A percentile compares a stretch with the other conserved stretches of the same genome.
phyloP scores from a whole-genome alignment of 2,888 invertebrate genomes.

The Eristalis arbustorum region DNA sequence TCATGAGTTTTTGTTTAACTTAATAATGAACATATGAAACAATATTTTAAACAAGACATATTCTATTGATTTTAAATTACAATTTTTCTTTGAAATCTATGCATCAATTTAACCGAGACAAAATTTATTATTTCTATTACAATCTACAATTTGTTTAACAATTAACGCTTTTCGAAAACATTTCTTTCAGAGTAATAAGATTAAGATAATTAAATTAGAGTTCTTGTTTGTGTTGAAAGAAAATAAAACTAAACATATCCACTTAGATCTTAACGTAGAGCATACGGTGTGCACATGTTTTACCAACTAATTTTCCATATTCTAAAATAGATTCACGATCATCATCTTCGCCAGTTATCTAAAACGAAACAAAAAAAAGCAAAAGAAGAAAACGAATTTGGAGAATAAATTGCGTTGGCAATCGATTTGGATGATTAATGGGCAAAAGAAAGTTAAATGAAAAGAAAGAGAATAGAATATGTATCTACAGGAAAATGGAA shows the following conservation, averaged over 20 bases:
- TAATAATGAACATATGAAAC: conserved; percentile 46
- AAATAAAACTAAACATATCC: neutral
- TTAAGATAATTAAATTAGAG: neutral
- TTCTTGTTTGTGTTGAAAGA: neutral
- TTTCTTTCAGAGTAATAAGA: neutral
- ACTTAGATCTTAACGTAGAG: conserved; percentile 73
- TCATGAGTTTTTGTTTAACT: conserved; percentile 25
- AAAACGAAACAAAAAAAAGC: conserved; percentile 54
- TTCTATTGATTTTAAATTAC: conserved; percentile 5
- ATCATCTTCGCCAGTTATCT: conserved; percentile 73
- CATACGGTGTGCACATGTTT: conserved; percentile 77
- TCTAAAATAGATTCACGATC: conserved; percentile 75
- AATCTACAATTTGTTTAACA: neutral
- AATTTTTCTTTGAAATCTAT: neutral
- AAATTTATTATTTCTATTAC: neutral
- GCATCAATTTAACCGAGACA: neutral
- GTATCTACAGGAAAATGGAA: conserved; percentile 14
- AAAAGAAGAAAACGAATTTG: conserved; percentile 14
- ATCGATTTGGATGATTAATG: conserved; percentile 31
- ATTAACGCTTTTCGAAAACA: neutral
- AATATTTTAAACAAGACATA: conserved; percentile 20
- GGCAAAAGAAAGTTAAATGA: conserved; percentile 12
- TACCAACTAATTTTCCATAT: conserved; percentile 78
- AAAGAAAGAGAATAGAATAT: neutral
- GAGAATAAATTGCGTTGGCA: conserved; percentile 17